Base-by-base conservation (phyloP, 2,888 invertebrate genomes). In the Dolichopus griseipennis region DNA sequence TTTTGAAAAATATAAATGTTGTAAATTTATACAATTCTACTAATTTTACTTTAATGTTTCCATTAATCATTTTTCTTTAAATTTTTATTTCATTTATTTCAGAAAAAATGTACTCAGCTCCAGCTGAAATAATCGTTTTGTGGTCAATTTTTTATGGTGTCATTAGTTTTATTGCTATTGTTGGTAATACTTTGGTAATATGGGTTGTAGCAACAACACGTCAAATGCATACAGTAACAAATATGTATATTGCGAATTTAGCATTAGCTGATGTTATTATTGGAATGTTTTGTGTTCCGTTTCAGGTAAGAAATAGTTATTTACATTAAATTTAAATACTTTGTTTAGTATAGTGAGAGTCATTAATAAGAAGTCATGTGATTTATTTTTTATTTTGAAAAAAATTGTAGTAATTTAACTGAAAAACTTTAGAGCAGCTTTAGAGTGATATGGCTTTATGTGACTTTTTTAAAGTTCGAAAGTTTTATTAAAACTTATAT, bases 231-330 rank as follows among this genome's bases (percentile, higher is more conserved):
- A 92, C 90, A 71, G 91, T 90, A 73, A 93, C 93, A 64, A 93
- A 93, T 80, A 90, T 90, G 80, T 93, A 91, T 81, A 92, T 93
- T 74, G 90, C 91, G 20, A 93, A 93, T 82, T 83, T 94, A 78
- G 93, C 93, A 2, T 83, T 91, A 72, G 92, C 93, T 27, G 93
- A 94, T 78, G 91, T 93, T 76, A 88, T 92, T 72, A 92, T 93
- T 76, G 93, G 91, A 69, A 83, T 93, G 73, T 92, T 93, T 77
- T 89, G 90, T 71, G 91, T 93, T 78, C 93, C 93, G 72, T 93
- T 94, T 83, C 86, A 86, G 83, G 86, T 86, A 76, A 79, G 79
- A 73, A 66, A 61, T 33, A 21, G 6, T 65, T 67, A 66, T 61
- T 64, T 69, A 62, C 67, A 62, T 37, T 10, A 12, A 37, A 37